Evolutionary conservation across 2,888 invertebrate genomes (phyloP).

Genomic region (Melitaea athalia): DNA sequence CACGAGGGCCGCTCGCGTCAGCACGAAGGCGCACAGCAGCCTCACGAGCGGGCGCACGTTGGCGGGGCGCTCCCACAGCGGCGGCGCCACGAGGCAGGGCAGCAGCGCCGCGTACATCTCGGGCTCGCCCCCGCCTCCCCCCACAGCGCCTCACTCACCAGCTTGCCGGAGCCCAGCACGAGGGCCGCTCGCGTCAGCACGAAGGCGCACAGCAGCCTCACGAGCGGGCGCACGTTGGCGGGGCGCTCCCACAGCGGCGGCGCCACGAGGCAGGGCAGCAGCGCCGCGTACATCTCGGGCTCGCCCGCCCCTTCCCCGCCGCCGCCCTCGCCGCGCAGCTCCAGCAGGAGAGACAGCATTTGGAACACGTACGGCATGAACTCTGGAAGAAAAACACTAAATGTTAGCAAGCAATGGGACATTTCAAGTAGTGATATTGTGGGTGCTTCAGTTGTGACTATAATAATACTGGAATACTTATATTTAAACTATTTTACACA

Average conservation of each 20-base stretch:
- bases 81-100: background rate
- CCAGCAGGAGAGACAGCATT: slow-evolving; percentile 95
- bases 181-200: slow-evolving; percentile 76
- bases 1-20: too few relatives aligned
- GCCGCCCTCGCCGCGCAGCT: slow-evolving; percentile 82
- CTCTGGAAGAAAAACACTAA: slow-evolving; percentile 78
- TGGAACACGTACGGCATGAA: slow-evolving; percentile 99
- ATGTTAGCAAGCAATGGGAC: too few relatives aligned
- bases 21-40: too few relatives aligned
- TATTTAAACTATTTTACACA: too few relatives aligned
- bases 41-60: too few relatives aligned
- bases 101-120: background rate
- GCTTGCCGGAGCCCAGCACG: slow-evolving; percentile 83
- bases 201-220: slow-evolving; percentile 94
- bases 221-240: slow-evolving; percentile 96
- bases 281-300: slow-evolving; percentile 91
- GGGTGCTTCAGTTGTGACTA: too few relatives aligned
- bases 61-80: background rate
- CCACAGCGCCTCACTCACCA: slow-evolving; percentile 80
- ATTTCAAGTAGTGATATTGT: too few relatives aligned
- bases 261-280: slow-evolving; percentile 94
- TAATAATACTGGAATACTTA: too few relatives aligned
- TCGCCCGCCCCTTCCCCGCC: slow-evolving; percentile 62
- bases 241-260: slow-evolving; percentile 96
- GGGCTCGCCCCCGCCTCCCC: background rate